Evolutionary conservation across 2,113 vertebrate genomes (phyloP), one percentile per base, ranked within the genome.

Genomic region (Xenopus laevis): DNA sequence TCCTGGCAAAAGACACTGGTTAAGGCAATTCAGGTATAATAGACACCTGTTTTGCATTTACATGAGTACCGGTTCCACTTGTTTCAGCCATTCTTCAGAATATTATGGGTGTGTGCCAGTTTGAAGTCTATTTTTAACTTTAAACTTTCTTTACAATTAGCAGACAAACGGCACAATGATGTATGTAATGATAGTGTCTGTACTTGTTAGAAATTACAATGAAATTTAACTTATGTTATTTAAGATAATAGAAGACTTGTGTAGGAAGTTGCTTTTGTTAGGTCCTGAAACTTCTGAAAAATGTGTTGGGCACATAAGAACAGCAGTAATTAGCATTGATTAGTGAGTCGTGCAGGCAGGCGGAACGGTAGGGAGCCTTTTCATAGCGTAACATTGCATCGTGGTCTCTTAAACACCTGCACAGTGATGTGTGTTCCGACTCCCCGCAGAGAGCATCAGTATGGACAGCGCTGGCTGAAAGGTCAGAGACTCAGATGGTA

Each of bases 401-500:
- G 17, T 58, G 4, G 4, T 20, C 46, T 9, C 21, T 17, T 45
- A 63, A 55, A 21, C 30, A 50, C 40, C 64, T 60, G 57, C n/a
- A 55, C 46, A 59, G 33, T n/a, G 57, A 52, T 23, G 9, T 45
- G 10, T 59, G 44, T 65, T 23, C 33, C 17, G 59, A 40, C 44
- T 18, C 65, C 46, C 45, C 8, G 57, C 65, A 23, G 27, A 50
- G 59, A 61, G 40, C 64, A 45, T 21, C 55, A 20, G 4, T 66
- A 52, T 40, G 23, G 57, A 21, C 45, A 52, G n/a, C 10, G 65
- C 57, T 27, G 16, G 13, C n/a, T 17, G 60, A 47, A 76, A 77
- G 66, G 74, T 77, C 74, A 70, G n/a, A n/a, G n/a, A n/a, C n/a
- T n/a, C n/a, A n/a, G 20, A 45, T 70, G 20, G 66, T 75, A 68